These are phyloP conservation scores for Gallinago undulata DNA, from an alignment of 2,113 vertebrate species.

Conservation along the genomic window DNA sequence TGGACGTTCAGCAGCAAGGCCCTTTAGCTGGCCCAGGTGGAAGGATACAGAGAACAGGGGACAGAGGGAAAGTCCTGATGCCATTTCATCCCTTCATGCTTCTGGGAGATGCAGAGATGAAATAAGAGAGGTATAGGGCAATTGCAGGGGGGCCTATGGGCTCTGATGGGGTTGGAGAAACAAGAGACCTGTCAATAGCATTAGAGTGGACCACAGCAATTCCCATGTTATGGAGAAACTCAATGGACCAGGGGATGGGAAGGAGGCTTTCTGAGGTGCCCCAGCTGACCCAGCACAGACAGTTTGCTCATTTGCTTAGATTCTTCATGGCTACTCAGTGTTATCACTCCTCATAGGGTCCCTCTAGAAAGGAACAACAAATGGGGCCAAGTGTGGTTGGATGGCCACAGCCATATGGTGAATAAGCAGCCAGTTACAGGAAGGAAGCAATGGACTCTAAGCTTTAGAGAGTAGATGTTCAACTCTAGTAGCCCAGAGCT, in stretches of 20 bases:
- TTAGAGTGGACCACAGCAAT: neutral
- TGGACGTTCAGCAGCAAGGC: neutral
- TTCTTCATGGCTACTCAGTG: neutral
- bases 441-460: neutral
- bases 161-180: neutral
- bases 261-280: neutral
- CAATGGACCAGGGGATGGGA: neutral
- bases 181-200: neutral
- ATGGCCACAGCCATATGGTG: neutral
- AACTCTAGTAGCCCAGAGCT: neutral
- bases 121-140: neutral
- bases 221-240: fast-evolving
- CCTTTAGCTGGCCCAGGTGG: neutral
- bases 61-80: neutral
- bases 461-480: neutral
- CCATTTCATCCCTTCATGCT: fast-evolving
- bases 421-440: neutral
- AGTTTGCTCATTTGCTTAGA: neutral
- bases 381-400: neutral
- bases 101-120: neutral
- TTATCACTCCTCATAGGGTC: neutral
- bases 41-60: neutral
- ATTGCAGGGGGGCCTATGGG: fast-evolving
- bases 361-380: neutral
- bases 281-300: neutral